Conservation (phyloP, 2,113 vertebrate species). For the Myotis brandtii region DNA sequence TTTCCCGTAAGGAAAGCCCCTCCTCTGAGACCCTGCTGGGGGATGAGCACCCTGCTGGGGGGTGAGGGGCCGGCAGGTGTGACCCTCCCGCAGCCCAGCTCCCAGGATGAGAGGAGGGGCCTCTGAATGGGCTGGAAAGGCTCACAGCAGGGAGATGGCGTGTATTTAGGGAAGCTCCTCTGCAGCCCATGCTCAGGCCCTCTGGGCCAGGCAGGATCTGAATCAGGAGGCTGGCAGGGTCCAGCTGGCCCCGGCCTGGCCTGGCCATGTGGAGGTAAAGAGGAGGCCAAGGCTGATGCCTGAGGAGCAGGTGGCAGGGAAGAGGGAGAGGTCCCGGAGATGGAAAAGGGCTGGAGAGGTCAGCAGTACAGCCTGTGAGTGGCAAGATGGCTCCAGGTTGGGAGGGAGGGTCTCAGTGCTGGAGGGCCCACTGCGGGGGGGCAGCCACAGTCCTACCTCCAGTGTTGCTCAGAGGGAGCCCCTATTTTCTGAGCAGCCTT, state of each 20-base stretch:
- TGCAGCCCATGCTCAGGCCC: background rate
- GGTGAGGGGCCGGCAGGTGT: background rate
- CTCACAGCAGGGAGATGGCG: background rate
- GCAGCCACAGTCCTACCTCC: background rate
- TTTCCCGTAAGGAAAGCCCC: background rate
- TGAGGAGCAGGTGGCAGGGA: background rate
- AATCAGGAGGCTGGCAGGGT: background rate
- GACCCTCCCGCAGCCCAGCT: background rate
- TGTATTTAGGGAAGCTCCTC: background rate
- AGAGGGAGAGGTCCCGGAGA: background rate
- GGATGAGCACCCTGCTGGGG: background rate
- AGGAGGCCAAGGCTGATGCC: background rate
- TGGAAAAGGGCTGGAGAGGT: background rate
- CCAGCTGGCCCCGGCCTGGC: background rate
- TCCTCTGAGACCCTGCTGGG: background rate
- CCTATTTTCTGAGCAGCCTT: background rate
- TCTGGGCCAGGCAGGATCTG: background rate
- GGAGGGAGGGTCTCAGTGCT: background rate
- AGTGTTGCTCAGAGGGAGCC: background rate
- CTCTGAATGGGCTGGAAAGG: background rate
- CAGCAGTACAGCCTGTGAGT: rapidly evolving
- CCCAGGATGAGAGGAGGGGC: background rate
- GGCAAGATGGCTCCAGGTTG: rapidly evolving
- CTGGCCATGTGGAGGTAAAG: background rate
- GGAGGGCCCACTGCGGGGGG: rapidly evolving